A percentile compares a stretch with the other conserved stretches of the same genome.
phyloP scores from a whole-genome alignment of 2,797 vertebrate species.

The Leptoclinus maculatus region DNA sequence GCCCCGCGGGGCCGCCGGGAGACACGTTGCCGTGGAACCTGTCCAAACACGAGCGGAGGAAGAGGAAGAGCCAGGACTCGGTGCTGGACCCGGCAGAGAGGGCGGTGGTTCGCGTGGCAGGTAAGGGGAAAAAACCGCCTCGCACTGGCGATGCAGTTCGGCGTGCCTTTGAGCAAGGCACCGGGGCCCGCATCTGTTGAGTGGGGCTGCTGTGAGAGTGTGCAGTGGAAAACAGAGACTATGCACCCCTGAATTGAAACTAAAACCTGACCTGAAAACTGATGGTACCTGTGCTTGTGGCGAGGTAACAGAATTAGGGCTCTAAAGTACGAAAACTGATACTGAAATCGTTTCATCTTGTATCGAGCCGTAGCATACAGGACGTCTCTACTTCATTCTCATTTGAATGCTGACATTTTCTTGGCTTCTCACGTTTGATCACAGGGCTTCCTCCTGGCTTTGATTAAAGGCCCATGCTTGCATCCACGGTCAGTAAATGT shows the following conservation, averaged over 20 bases:
- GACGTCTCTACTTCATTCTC: not conserved
- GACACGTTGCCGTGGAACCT: conserved; percentile 98
- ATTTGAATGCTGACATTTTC: conserved; percentile 41
- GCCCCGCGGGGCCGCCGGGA: conserved; percentile 88
- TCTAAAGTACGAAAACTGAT: not conserved
- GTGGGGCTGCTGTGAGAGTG: not conserved
- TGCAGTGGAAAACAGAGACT: not conserved
- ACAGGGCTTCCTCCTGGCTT: not conserved
- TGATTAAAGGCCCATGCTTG: conserved; percentile 6
- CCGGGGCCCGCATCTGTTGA: not conserved
- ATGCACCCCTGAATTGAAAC: not conserved
- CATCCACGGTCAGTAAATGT: conserved; percentile 22
- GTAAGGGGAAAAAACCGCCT: conserved; percentile 78
- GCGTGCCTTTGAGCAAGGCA: conserved; percentile 21
- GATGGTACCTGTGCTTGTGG: not conserved
- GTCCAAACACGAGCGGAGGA: conserved; percentile 95
- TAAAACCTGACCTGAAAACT: not conserved
- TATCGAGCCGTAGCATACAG: not conserved
- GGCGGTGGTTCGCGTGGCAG: conserved; percentile 96
- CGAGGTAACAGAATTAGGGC: not conserved
- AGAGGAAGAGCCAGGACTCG: conserved; percentile 95
- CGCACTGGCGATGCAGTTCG: not conserved
- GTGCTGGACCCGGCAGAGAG: conserved; percentile 97
- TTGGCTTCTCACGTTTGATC: not conserved
- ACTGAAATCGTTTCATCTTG: not conserved